Percentiles rank a stretch among this genome's conserved stretches.
phyloP scores from a whole-genome alignment of 2,888 invertebrate genomes.

The Eurytoma californica region DNA sequence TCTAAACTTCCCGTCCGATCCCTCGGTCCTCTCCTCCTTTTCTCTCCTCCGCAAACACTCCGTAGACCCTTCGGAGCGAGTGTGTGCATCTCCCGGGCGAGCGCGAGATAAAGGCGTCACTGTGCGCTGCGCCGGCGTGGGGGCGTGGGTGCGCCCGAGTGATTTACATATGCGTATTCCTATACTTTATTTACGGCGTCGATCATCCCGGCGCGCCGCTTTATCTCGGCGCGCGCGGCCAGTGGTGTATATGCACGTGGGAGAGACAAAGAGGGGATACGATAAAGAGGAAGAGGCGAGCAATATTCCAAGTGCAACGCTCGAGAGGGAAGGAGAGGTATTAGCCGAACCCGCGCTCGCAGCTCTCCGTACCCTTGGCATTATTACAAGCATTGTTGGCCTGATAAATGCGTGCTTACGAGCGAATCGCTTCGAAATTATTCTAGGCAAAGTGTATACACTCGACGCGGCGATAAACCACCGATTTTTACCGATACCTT shows the following conservation, averaged over 20 bases:
- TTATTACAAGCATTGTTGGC: conserved; percentile 43
- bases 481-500: too few relatives aligned
- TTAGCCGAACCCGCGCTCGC: not conserved
- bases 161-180: conserved; percentile 74
- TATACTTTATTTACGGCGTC: conserved; percentile 73
- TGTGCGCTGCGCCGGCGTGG: conserved; percentile 44
- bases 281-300: conserved; percentile 30
- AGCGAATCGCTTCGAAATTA: not conserved
- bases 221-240: conserved; percentile 30
- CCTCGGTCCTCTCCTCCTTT: not conserved
- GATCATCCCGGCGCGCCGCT: conserved; percentile 66
- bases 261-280: not conserved
- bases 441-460: not conserved
- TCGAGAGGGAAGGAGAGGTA: conserved; percentile 13
- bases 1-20: conserved; percentile 26
- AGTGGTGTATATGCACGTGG: conserved; percentile 36
- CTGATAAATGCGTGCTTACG: conserved; percentile 21
- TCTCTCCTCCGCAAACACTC: not conserved
- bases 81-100: conserved; percentile 4
- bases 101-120: conserved; percentile 47
- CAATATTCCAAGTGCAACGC: not conserved
- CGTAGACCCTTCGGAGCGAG: not conserved
- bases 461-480: too few relatives aligned
- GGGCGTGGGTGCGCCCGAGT: conserved; percentile 73
- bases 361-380: conserved; percentile 38